A percentile compares a stretch with the other conserved stretches of the same genome.
phyloP scores from a whole-genome alignment of 2,888 invertebrate genomes.

The Ichneumon xanthorius region DNA sequence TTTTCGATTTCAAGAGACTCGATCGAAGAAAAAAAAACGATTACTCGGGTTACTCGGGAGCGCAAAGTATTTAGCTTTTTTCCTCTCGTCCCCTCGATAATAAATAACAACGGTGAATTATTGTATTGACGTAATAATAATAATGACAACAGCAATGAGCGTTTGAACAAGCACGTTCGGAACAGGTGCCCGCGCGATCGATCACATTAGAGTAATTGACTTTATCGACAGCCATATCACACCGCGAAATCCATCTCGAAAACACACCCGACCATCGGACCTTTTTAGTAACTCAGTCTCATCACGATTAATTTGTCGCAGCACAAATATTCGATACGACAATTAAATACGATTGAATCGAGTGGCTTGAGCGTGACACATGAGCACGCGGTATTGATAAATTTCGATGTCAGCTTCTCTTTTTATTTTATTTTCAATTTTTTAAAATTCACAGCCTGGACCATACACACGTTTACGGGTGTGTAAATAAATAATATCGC shows the following conservation, averaged over 20 bases:
- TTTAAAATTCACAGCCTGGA: too few relatives aligned
- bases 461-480: too few relatives aligned
- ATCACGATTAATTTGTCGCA: neutral
- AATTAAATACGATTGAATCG: too few relatives aligned
- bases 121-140: conserved; percentile 32
- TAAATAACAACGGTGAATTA: conserved; percentile 30
- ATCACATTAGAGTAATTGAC: conserved; percentile 41
- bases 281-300: neutral
- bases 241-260: conserved; percentile 29
- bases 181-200: conserved; percentile 38
- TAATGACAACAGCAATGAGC: conserved; percentile 33
- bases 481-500: too few relatives aligned
- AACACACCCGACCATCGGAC: conserved; percentile 4
- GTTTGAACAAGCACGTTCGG: conserved; percentile 22
- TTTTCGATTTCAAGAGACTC: neutral
- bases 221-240: conserved; percentile 56
- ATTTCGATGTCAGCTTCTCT: too few relatives aligned
- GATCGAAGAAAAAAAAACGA: too few relatives aligned
- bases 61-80: neutral
- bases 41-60: neutral
- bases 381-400: too few relatives aligned
- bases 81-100: neutral
- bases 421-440: too few relatives aligned
- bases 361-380: too few relatives aligned
- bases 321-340: neutral